A percentile compares a stretch with the other conserved stretches of the same genome.
phyloP scores from a whole-genome alignment of 2,797 vertebrate genomes.

The Pseudomugil tenellus region DNA sequence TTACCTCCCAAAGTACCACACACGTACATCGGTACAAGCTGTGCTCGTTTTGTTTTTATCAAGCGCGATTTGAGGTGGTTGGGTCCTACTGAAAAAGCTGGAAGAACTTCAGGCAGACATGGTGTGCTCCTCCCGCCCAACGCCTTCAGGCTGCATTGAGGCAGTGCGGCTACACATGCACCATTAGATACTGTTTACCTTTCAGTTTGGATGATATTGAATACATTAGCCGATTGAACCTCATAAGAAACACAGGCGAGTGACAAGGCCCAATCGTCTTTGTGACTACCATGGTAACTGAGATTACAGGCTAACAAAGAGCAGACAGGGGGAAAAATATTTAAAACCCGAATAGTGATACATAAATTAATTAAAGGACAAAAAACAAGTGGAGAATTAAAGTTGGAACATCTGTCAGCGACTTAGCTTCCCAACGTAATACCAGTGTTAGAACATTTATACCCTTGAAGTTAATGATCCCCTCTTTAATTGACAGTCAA shows the following conservation, averaged over 20 bases:
- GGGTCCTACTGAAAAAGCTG: conserved; percentile 48
- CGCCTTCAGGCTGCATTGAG: conserved; percentile 46
- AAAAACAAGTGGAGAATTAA: conserved; percentile 86
- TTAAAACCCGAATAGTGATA: conserved; percentile 80
- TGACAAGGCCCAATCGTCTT: conserved; percentile 82
- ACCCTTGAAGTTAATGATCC: conserved; percentile 90
- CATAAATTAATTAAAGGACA: conserved; percentile 89
- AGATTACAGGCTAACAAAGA: conserved; percentile 83
- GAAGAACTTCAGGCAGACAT: conserved; percentile 39
- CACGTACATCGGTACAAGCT: conserved; percentile 53
- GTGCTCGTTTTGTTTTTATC: conserved; percentile 62
- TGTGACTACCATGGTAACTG: conserved; percentile 77
- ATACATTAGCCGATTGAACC: conserved; percentile 84
- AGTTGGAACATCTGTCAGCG: conserved; percentile 88
- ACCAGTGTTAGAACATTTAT: conserved; percentile 89
- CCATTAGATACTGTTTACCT: conserved; percentile 81
- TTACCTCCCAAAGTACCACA: conserved; percentile 48
- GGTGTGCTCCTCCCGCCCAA: conserved; percentile 46
- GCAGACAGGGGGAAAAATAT: conserved; percentile 74
- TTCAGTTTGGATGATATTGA: conserved; percentile 77
- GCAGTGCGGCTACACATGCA: conserved; percentile 41
- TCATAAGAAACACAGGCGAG: conserved; percentile 75
- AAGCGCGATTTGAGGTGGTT: conserved; percentile 36
- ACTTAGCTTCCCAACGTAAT: conserved; percentile 86
- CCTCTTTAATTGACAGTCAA: conserved; percentile 88